Conservation (phyloP, 2,797 vertebrate species). For the Mus caroli region DNA sequence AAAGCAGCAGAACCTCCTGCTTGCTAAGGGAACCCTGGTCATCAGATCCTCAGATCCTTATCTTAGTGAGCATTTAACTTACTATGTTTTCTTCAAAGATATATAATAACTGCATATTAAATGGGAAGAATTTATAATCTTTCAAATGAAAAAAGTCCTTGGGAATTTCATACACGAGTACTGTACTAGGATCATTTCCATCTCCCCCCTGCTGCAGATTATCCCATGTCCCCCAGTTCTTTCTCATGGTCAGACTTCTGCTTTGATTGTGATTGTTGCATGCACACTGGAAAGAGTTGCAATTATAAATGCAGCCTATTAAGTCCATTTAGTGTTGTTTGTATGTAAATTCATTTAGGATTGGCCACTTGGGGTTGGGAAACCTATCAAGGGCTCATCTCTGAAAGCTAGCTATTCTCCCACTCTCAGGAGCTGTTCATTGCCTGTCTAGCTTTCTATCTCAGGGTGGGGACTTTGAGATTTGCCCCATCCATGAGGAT, state of each 20-base stretch:
- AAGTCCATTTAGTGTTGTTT: neutral
- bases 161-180: neutral
- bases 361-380: neutral
- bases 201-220: neutral
- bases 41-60: neutral
- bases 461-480: neutral
- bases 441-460: neutral
- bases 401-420: neutral
- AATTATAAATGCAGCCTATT: neutral
- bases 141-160: neutral
- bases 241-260: neutral
- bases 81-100: neutral
- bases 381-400: neutral
- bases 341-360: neutral
- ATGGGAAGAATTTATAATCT: neutral
- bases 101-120: neutral
- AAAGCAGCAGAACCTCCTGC: neutral
- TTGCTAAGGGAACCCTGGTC: neutral
- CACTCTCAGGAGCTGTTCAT: neutral
- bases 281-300: neutral
- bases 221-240: neutral
- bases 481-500: neutral
- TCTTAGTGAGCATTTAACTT: neutral
- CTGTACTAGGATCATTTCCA: neutral
- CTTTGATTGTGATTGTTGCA: neutral